Evolutionary conservation across 2,888 invertebrate species (phyloP), one percentile per base, ranked within the genome.

Genomic region (Eurois occulta): DNA sequence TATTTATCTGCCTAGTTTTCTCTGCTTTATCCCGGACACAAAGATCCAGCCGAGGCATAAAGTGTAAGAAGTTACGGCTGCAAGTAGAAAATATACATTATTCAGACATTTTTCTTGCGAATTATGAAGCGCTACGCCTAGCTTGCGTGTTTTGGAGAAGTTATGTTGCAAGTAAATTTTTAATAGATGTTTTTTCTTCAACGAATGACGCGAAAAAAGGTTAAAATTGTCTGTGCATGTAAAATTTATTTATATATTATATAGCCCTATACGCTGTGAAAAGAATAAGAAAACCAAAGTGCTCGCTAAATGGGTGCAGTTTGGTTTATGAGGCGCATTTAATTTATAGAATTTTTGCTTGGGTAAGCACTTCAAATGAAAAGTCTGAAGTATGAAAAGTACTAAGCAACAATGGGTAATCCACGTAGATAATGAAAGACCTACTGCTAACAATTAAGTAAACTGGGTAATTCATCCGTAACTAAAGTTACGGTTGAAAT

Each of bases 21-120:
- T 81, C 71, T 80, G 72, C 81, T 79, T 81, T 85, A 89, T 88
- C 87, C 90, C 90, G 89, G 85, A 90, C 87, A 86, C 85, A 88
- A 87, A 89, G 87, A 90, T 88, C 85, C 86, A 88, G 81, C 78
- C 78, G 90, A 89, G 89, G 88, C 91, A 91, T 93, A 91, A 90
- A 89, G 87, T 91, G 90, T 91, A 91, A 90, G 88, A 91, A 92
- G 89, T 92, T 89, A 91, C 89, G 89, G 87, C 85, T 90, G 86
- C 90, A 90, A 91, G 87, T 92, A 91, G 89, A 92, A 90, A 91
- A 90, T 90, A 93, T 94, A 92, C 93, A 94, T 94, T 92, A 95
- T 95, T 94, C 95, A 95, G 91, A 91, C 86, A 92, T 91, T 92
- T 92, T 94, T 95, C 94, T 95, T 94, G 92, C 92, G 91, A 94